These are phyloP conservation scores for Chloroceryle amazona DNA, from an alignment of 2,797 vertebrate genomes.

Conservation along the genomic window DNA sequence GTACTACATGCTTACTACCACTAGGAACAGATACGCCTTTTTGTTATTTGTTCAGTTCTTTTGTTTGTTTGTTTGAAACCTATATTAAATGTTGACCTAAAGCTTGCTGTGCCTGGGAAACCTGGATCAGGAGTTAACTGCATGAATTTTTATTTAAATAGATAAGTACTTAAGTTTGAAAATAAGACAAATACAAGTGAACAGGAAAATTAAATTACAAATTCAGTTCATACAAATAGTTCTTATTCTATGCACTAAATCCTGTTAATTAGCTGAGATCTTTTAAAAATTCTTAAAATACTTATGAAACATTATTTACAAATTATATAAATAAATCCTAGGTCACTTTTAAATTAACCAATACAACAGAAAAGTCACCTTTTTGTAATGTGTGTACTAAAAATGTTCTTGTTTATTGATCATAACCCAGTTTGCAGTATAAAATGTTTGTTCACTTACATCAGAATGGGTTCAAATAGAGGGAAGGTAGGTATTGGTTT, in stretches of 20 bases:
- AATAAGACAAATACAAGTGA: constrained; percentile 57
- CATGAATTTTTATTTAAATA: constrained; percentile 75
- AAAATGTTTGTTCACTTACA: constrained; percentile 83
- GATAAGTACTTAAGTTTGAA: constrained; percentile 51
- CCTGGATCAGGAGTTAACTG: constrained; percentile 45
- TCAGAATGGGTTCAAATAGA: constrained; percentile 74
- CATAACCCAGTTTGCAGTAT: constrained; percentile 71
- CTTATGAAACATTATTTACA: constrained; percentile 82
- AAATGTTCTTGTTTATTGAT: constrained; percentile 76
- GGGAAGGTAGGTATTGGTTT: constrained; percentile 45
- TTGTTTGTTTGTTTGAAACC: background rate
- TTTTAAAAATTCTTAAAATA: constrained; percentile 73
- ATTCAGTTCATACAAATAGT: constrained; percentile 55
- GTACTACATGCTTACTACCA: constrained; percentile 60
- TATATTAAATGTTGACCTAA: constrained; percentile 43
- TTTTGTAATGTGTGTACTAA: constrained; percentile 69
- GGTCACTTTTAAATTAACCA: constrained; percentile 71
- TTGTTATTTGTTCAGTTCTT: background rate
- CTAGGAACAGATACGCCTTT: constrained; percentile 48
- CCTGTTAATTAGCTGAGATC: constrained; percentile 63
- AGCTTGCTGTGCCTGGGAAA: constrained; percentile 50
- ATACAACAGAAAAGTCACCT: constrained; percentile 68
- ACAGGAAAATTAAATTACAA: constrained; percentile 55
- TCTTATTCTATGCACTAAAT: constrained; percentile 63
- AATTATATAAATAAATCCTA: constrained; percentile 81